These are phyloP conservation scores for Apteryx mantelli DNA, from an alignment of 2,113 vertebrate species.

Conservation along the genomic window DNA sequence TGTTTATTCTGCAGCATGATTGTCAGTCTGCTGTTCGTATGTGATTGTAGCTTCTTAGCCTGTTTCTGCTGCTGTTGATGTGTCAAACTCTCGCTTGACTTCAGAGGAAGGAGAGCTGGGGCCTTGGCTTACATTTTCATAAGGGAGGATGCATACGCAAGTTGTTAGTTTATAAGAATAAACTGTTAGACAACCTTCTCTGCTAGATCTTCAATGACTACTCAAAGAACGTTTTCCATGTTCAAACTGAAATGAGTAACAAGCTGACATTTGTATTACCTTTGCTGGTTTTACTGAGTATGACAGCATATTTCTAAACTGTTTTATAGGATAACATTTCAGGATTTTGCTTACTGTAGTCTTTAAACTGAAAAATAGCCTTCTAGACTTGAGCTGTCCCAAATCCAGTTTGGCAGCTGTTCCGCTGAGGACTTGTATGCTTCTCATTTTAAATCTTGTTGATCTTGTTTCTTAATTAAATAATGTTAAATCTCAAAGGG, in stretches of 20 bases:
- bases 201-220: background rate
- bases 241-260: background rate
- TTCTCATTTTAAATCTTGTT: background rate
- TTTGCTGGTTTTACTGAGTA: background rate
- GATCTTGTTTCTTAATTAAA: background rate
- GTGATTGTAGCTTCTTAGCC: background rate
- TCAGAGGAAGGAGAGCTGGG: background rate
- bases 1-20: background rate
- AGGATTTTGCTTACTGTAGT: background rate
- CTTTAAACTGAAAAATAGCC: background rate
- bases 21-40: background rate
- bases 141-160: background rate
- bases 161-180: background rate
- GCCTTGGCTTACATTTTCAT: background rate
- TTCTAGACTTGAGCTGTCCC: background rate
- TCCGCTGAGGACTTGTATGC: background rate
- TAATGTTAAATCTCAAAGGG: background rate
- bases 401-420: slow-evolving; percentile 35
- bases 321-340: slow-evolving; percentile 16
- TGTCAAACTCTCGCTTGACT: background rate
- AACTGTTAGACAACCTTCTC: background rate
- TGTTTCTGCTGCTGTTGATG: background rate
- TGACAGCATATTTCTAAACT: slow-evolving; percentile 41
- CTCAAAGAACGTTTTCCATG: background rate
- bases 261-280: background rate